phyloP scores from a whole-genome alignment of 1,140 invertebrate genomes.

The Ceratosolen fusciceps region DNA sequence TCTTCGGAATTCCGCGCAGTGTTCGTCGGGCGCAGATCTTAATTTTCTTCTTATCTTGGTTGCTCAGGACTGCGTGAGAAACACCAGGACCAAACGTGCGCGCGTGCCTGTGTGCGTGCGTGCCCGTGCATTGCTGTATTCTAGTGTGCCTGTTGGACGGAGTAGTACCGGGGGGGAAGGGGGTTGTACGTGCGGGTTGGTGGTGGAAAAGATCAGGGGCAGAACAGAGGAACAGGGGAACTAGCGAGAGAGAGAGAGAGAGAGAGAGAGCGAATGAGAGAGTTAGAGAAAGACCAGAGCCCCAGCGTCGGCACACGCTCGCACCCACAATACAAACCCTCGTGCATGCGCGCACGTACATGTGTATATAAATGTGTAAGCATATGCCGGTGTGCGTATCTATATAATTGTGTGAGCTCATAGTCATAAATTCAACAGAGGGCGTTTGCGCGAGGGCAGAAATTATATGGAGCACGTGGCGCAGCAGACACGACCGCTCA shows the following conservation, averaged over 20 bases:
- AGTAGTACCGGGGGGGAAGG: background rate
- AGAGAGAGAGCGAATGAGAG: background rate
- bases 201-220: no score
- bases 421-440: conserved; percentile 46
- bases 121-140: background rate
- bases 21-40: conserved; percentile 32
- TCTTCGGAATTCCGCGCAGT: background rate
- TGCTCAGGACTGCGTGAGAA: no score
- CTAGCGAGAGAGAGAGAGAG: background rate
- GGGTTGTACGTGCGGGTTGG: background rate
- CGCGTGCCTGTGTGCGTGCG: background rate
- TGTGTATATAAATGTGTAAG: no score
- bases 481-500: conserved; percentile 8
- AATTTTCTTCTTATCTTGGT: conserved; percentile 53
- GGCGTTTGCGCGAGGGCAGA: conserved; percentile 33
- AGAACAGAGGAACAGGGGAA: background rate
- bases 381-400: no score
- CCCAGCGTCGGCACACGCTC: background rate
- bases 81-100: background rate
- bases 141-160: background rate
- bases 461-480: conserved; percentile 50
- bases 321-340: background rate
- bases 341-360: no score
- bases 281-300: conserved; percentile 19
- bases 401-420: no score